These are phyloP conservation scores for Labeo calbasu DNA, from an alignment of 2,797 vertebrate species.

Conservation along the genomic window DNA sequence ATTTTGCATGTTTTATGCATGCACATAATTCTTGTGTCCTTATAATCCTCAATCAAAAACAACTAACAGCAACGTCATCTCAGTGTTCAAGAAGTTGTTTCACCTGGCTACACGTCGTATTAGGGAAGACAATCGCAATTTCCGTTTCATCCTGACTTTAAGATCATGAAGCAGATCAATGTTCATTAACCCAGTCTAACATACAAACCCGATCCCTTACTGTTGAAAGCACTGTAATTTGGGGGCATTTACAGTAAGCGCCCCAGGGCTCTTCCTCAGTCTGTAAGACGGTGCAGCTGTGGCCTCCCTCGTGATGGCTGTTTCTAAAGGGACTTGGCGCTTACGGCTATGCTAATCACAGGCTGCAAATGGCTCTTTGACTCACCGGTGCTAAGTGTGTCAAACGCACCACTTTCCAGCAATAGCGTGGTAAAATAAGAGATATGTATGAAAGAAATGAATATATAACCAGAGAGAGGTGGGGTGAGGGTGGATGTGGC, in stretches of 20 bases:
- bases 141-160: not conserved
- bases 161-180: conserved; percentile 10
- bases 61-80: not conserved
- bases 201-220: not conserved
- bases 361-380: conserved; percentile 59
- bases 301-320: conserved; percentile 56
- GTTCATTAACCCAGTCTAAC: conserved; percentile 17
- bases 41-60: not conserved
- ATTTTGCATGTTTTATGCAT: not conserved
- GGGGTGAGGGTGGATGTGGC: conserved; percentile 42
- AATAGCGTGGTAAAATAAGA: conserved; percentile 44
- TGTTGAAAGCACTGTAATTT: conserved; percentile 24
- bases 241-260: conserved; percentile 36
- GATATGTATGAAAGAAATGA: conserved; percentile 39
- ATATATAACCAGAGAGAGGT: conserved; percentile 44
- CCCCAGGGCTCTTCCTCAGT: conserved; percentile 21
- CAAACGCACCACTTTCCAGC: conserved; percentile 54
- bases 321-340: conserved; percentile 62
- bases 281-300: conserved; percentile 42
- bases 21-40: not conserved
- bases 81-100: not conserved
- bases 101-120: not conserved
- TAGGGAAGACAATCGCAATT: not conserved
- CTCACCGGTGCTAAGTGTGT: conserved; percentile 62
- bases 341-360: conserved; percentile 70